Base-by-base conservation (phyloP, 2,888 invertebrate genomes). In the Cistogaster globosa region DNA sequence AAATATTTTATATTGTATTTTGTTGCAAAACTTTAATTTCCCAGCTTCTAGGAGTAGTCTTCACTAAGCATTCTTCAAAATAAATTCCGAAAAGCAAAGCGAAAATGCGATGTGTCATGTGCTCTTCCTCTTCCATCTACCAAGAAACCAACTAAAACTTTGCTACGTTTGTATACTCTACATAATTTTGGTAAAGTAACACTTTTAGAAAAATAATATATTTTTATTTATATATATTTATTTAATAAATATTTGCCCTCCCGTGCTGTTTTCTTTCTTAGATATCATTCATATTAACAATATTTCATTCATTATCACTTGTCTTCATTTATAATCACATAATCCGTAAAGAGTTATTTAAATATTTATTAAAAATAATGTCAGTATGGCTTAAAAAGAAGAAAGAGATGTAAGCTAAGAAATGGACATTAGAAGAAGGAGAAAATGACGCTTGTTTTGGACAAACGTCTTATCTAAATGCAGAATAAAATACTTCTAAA, bases 121-220 rank as follows among this genome's bases (percentile, higher is more conserved):
- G 42, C 12, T 42, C 42, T 42, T 42, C 42, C 12, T 42, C 42
- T 42, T 42, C 42, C 12, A 42, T 8, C 42, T 42, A 12, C 42
- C n/a, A n/a, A 42, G 6, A 42, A 12, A 42, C 9, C 32, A 32
- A 32, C 32, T 32, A 32, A 69, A 53, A 51, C n/a, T 26, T 14
- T 48, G 58, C 72, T 67, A 26, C 55, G 36, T 68, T 45, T 62
- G 60, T 75, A 63, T 60, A 51, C 51, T 51, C 58, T 58, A 60
- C 68, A 78, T 20, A 60, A 55, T 65, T 67, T 84, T 71, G 84
- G 84, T 86, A 86, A 86, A 82, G 79, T 83, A 83, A 83, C 42
- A 42, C 32, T 32, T 38, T 38, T 12, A 42, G 32, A 11, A 42
- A 42, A 42, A 26, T 26, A 26, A 26, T 26, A 38, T 55, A 57